Evolutionary conservation across 1,140 invertebrate species (phyloP).

Genomic region (Oryctes rhinoceros): DNA sequence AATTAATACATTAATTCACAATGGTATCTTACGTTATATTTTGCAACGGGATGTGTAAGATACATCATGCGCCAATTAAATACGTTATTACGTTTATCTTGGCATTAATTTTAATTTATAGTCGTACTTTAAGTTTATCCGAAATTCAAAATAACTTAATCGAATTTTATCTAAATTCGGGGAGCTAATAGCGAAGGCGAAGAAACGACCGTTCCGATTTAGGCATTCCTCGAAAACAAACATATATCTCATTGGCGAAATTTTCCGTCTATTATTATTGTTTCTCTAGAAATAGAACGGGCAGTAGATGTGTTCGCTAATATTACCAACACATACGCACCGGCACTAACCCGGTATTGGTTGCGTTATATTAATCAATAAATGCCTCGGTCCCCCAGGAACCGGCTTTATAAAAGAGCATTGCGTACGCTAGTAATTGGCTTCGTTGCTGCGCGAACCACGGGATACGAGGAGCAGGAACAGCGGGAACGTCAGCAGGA

Average conservation of each 20-base stretch:
- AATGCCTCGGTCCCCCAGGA: constrained; percentile 34
- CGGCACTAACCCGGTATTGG: constrained; percentile 34
- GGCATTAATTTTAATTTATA: no score
- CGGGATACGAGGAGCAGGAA: constrained; percentile 26
- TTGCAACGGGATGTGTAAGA: no score
- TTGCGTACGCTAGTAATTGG: constrained; percentile 35
- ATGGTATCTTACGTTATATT: no score
- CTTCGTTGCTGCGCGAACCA: constrained; percentile 36
- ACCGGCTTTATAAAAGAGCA: constrained; percentile 34
- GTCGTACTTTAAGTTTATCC: no score
- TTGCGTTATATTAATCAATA: constrained; percentile 38
- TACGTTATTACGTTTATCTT: no score
- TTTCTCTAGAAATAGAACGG: constrained; percentile 6
- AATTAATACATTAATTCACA: no score
- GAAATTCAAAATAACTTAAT: neutral
- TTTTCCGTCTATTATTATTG: constrained; percentile 1
- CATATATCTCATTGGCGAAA: neutral
- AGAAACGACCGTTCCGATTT: neutral
- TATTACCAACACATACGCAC: constrained; percentile 17
- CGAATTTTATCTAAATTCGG: neutral
- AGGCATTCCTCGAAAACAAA: neutral
- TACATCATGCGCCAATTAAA: no score
- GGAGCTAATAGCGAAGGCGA: neutral
- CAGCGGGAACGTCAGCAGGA: constrained; percentile 32
- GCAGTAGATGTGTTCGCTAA: constrained; percentile 4